Conservation (phyloP, 23 tunicate genomes). For the Ascidia mentula region DNA sequence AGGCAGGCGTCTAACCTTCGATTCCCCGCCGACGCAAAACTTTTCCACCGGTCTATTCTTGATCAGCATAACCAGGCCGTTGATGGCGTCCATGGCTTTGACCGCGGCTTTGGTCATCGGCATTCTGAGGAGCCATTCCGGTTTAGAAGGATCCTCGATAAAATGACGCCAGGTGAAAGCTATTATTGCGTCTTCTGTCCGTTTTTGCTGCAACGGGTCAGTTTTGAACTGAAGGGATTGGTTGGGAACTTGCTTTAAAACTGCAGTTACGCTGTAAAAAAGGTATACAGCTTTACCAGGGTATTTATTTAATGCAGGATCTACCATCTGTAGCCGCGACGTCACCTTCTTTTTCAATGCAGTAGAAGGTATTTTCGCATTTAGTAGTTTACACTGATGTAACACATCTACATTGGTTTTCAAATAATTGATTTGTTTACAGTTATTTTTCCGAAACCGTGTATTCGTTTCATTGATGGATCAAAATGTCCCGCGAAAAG, state of each 20-base stretch:
- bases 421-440: too few relatives aligned
- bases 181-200: constrained; percentile 91
- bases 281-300: too few relatives aligned
- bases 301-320: too few relatives aligned
- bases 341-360: too few relatives aligned
- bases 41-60: constrained; percentile 43
- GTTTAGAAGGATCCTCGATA: constrained; percentile 74
- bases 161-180: constrained; percentile 97
- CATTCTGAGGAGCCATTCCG: constrained; percentile 83
- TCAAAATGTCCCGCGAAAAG: too few relatives aligned
- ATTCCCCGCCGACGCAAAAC: constrained; percentile 86
- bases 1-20: too few relatives aligned
- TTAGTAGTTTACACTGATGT: too few relatives aligned
- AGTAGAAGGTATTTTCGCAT: too few relatives aligned
- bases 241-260: constrained; percentile 83
- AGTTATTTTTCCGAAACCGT: too few relatives aligned
- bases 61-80: constrained; percentile 73
- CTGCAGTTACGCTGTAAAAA: constrained; percentile 49
- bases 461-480: too few relatives aligned
- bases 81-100: constrained; percentile 80
- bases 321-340: too few relatives aligned
- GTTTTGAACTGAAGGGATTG: constrained; percentile 53
- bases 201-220: constrained; percentile 54
- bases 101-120: constrained; percentile 98
- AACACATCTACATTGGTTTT: too few relatives aligned